These are phyloP conservation scores for Isichthys henryi DNA, from an alignment of 2,113 vertebrate genomes.

Conservation along the genomic window DNA sequence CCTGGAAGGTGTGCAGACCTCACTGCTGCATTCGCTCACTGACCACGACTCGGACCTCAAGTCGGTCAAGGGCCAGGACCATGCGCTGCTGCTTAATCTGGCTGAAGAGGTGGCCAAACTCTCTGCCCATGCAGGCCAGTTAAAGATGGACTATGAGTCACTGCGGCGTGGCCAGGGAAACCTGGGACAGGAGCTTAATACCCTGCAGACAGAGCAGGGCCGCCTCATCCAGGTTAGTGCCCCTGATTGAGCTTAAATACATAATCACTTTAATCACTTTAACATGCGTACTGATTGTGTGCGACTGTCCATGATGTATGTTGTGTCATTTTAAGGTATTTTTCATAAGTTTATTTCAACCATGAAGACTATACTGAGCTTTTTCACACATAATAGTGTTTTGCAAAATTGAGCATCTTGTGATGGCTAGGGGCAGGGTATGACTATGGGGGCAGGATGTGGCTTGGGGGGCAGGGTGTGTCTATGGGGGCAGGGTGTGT, in stretches of 20 bases:
- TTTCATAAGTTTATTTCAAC: background rate
- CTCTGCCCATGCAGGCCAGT: conserved; percentile 67
- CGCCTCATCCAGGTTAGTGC: conserved; percentile 82
- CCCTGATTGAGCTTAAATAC: background rate
- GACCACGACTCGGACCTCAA: conserved; percentile 72
- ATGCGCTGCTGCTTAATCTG: conserved; percentile 74
- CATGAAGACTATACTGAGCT: background rate
- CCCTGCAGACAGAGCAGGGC: conserved; percentile 84
- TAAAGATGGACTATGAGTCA: conserved; percentile 76
- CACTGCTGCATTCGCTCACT: conserved; percentile 70
- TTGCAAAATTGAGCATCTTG: background rate
- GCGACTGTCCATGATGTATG: background rate
- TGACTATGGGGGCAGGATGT: too few relatives aligned
- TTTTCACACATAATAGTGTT: background rate
- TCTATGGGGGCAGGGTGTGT: too few relatives aligned
- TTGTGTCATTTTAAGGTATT: background rate
- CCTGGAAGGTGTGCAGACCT: conserved; percentile 81
- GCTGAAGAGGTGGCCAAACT: conserved; percentile 84
- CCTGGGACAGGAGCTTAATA: conserved; percentile 80
- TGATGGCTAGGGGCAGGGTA: background rate
- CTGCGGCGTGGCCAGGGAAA: conserved; percentile 74
- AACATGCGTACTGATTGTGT: background rate
- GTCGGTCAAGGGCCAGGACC: conserved; percentile 73
- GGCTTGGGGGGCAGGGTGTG: too few relatives aligned
- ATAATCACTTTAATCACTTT: background rate